Evolutionary conservation across 2,113 vertebrate genomes (phyloP).

Genomic region (Serinus canaria): DNA sequence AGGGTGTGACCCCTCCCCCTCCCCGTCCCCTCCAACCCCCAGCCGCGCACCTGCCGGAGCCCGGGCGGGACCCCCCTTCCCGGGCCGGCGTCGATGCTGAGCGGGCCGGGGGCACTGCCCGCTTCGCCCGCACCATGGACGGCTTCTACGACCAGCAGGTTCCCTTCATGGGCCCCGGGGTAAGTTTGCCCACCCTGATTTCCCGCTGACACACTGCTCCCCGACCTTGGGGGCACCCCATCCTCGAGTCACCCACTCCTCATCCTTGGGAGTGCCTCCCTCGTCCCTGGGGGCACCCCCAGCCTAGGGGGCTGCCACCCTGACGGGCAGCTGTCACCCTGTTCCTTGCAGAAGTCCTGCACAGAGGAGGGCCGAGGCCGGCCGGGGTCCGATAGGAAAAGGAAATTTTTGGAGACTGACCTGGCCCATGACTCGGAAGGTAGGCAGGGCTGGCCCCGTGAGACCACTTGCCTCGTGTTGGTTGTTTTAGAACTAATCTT

Average conservation of each 20-base stretch:
- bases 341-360: conserved; percentile 73
- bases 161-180: conserved; percentile 90
- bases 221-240: background rate
- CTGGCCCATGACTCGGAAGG: conserved; percentile 97
- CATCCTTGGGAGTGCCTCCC: background rate
- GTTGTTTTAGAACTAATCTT: background rate
- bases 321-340: background rate
- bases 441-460: conserved; percentile 25
- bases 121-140: conserved; percentile 83
- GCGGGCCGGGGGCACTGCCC: conserved; percentile 61
- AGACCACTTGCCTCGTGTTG: rapidly evolving
- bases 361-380: conserved; percentile 81
- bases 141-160: conserved; percentile 98
- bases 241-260: background rate
- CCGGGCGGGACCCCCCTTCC: conserved; percentile 31
- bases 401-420: conserved; percentile 92
- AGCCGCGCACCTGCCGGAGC: conserved; percentile 53
- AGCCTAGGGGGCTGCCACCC: background rate
- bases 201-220: too few species aligned
- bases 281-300: background rate
- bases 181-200: conserved; percentile 70
- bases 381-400: conserved; percentile 83
- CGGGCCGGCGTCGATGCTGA: conserved; percentile 76
- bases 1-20: background rate
- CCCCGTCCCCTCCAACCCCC: background rate